A percentile compares a stretch with the other conserved stretches of the same genome.
Evolutionary conservation across 2,888 invertebrate species (phyloP).

Genomic region (Cotesia congregata): DNA sequence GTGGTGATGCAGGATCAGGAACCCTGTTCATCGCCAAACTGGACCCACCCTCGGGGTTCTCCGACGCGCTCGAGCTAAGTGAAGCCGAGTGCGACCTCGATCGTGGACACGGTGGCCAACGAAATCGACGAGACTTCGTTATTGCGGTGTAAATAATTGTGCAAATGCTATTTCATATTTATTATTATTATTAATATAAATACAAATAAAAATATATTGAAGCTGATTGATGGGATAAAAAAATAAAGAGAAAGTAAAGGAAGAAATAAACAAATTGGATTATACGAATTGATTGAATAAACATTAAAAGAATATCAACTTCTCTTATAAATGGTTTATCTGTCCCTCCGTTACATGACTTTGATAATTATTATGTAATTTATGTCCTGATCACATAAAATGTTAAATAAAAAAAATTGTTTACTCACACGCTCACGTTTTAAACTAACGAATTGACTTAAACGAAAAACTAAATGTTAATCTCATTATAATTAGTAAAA

Average conservation of each 20-base stretch:
- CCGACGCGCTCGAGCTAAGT: conserved; percentile 75
- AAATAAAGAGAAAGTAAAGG: background rate
- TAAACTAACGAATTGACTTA: conserved; percentile 42
- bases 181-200: conserved; percentile 1
- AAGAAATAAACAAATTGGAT: conserved; percentile 16
- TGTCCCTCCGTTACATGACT: conserved; percentile 27
- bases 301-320: conserved; percentile 9
- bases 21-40: conserved; percentile 69
- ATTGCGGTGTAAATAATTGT: conserved; percentile 69
- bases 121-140: conserved; percentile 68
- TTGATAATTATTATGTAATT: conserved; percentile 22
- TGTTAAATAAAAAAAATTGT: conserved; percentile 39
- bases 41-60: conserved; percentile 88
- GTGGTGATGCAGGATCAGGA: conserved; percentile 66
- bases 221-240: conserved; percentile 2
- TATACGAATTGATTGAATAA: conserved; percentile 15
- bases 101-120: conserved; percentile 67
- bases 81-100: conserved; percentile 76
- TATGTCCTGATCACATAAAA: conserved; percentile 35
- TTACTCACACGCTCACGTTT: conserved; percentile 42
- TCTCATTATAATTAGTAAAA: conserved; percentile 37
- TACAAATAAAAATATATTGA: background rate
- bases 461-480: conserved; percentile 27
- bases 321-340: conserved; percentile 28
- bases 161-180: conserved; percentile 16